These are phyloP conservation scores for Lophius americanus DNA, from an alignment of 2,797 vertebrate species.

Conservation along the genomic window DNA sequence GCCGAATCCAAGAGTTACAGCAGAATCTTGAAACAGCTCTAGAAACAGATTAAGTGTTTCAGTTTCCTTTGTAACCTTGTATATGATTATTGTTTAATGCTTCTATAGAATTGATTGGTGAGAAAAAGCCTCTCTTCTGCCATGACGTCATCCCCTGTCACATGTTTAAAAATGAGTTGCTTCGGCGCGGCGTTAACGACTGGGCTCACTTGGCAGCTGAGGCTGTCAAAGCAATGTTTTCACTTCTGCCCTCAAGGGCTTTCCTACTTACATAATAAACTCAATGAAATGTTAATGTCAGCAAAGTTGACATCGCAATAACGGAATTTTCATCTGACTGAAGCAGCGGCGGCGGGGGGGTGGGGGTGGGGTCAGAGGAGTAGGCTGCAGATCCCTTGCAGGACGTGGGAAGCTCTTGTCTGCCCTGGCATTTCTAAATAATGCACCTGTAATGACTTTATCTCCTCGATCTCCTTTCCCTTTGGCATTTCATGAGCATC, in stretches of 20 bases:
- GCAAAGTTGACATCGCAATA: slow-evolving; percentile 50
- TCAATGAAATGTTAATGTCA: slow-evolving; percentile 67
- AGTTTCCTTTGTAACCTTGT: background rate
- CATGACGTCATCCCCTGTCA: slow-evolving; percentile 26
- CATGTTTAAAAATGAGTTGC: slow-evolving; percentile 7
- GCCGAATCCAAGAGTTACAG: background rate
- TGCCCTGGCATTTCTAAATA: slow-evolving; percentile 23
- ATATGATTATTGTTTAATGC: background rate
- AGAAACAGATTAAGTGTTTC: slow-evolving; percentile 6
- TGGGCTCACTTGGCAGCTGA: slow-evolving; percentile 35
- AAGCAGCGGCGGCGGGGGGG: background rate
- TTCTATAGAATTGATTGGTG: background rate
- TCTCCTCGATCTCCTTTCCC: background rate
- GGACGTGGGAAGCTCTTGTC: slow-evolving; percentile 3
- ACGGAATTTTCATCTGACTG: slow-evolving; percentile 23
- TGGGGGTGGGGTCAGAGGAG: background rate
- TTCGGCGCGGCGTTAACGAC: background rate
- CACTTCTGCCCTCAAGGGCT: slow-evolving; percentile 40
- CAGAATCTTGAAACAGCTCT: background rate
- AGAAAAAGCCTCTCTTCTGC: background rate
- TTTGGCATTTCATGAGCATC: slow-evolving; percentile 26
- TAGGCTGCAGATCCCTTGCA: slow-evolving; percentile 6
- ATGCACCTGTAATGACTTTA: slow-evolving; percentile 20
- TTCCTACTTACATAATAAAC: slow-evolving; percentile 58
- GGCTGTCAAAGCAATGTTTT: slow-evolving; percentile 61